A percentile compares a stretch with the other conserved stretches of the same genome.
Evolutionary conservation across 2,113 vertebrate species (phyloP).

Genomic region (Tragelaphus imberbis): DNA sequence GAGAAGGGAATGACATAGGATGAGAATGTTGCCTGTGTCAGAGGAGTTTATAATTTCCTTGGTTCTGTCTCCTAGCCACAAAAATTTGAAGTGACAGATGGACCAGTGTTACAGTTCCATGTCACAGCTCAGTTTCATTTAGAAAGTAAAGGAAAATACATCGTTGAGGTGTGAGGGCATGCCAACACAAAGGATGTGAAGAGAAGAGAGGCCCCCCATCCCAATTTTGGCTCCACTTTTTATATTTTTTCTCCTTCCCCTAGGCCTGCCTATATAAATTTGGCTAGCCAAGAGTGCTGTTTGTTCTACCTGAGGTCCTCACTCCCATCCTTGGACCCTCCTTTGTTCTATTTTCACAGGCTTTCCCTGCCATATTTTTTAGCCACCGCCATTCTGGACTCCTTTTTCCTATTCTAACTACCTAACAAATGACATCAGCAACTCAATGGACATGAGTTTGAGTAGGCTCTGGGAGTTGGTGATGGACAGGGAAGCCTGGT

Average conservation of each 20-base stretch:
- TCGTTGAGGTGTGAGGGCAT: not conserved
- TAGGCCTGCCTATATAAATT: not conserved
- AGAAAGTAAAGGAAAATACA: not conserved
- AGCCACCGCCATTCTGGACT: not conserved
- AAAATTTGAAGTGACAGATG: not conserved
- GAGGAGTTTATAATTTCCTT: not conserved
- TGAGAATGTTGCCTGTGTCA: not conserved
- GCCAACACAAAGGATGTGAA: rapidly evolving
- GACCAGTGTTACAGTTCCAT: not conserved
- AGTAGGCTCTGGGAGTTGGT: not conserved
- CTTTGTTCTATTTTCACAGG: not conserved
- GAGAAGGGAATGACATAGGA: not conserved
- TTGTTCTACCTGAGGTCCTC: not conserved
- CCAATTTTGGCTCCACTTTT: not conserved
- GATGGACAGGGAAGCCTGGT: not conserved
- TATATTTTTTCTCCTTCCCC: not conserved
- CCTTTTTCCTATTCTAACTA: not conserved
- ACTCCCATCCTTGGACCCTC: not conserved
- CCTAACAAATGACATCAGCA: not conserved
- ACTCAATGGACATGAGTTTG: not conserved
- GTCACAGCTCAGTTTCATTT: not conserved
- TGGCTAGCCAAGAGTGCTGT: not conserved
- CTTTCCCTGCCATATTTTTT: not conserved
- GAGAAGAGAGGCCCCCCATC: not conserved
- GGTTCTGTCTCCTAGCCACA: not conserved